Base-by-base conservation (phyloP, 2,113 vertebrate species). In the Chitala chitala region DNA sequence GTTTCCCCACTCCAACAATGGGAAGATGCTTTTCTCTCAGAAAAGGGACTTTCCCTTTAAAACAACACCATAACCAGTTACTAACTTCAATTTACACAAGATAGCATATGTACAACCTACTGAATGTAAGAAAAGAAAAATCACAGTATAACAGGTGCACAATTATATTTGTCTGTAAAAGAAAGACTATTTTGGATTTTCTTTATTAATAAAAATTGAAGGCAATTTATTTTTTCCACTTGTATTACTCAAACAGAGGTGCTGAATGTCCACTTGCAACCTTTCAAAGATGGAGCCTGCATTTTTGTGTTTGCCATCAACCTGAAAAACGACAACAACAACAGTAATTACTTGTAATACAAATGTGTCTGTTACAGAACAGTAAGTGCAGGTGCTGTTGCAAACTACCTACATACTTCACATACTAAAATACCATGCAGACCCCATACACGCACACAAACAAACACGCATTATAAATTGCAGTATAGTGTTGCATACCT, bases 221-320 rank as follows among this genome's bases (percentile, higher is more conserved):
- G 44, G 5, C 22, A 66, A 2, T 53, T 50, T 53, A 3, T 5
- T 33, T 50, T 22, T 40, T 6, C 38, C 42, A 26, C 12, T 46
- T 68, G 3, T n/a, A 9, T 92, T 87, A 96, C 96, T 88, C 82
- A 99, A 81, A 84, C 92, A 94, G 82, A 99, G 90, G 73, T 98
- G 95, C 4, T 97, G 93, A 80, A 99, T 99, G 84, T 99, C 97
- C 66, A 99, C 92, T 75, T 94, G 95, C 84, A 99, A 92, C 77
- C 97, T 92, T 80, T 97, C 90, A 85, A 99, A 96, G 22, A 86
- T 0, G 12, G 89, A 90, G 26, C 88, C 86, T 72, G 69, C 81
- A 44, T 86, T 91, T 81, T 86, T 92, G 80, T 98, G 93, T 84
- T 98, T 98, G 65, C 96, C 95, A 76, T 99, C 97, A 66, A 98